A percentile compares a stretch with the other conserved stretches of the same genome.
Evolutionary conservation across 1,140 invertebrate genomes (phyloP).

Genomic region (Cepaea nemoralis): DNA sequence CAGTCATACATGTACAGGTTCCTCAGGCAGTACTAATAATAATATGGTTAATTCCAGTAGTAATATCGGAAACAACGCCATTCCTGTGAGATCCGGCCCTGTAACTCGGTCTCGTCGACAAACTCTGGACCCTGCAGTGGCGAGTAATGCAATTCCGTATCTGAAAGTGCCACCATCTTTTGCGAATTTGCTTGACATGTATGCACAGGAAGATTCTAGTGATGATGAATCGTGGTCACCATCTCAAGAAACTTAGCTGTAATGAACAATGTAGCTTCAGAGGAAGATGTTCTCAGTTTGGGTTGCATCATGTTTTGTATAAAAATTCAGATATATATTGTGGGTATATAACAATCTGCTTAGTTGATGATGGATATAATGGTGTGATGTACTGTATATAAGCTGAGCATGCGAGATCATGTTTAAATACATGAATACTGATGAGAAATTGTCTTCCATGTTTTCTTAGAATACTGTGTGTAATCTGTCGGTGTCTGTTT

Average conservation of each 20-base stretch:
- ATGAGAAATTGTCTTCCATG: too few species aligned
- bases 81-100: not conserved
- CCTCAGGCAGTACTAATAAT: not conserved
- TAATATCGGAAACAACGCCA: not conserved
- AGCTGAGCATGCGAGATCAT: too few species aligned
- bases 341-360: too few species aligned
- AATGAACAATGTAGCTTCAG: too few species aligned
- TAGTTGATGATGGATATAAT: too few species aligned
- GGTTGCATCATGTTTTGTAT: too few species aligned
- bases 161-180: slow-evolving; percentile 8
- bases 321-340: too few species aligned
- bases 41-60: not conserved
- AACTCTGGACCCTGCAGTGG: not conserved
- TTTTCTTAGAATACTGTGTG: too few species aligned
- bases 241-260: not conserved
- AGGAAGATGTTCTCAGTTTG: too few species aligned
- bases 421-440: too few species aligned
- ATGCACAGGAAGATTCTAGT: slow-evolving; percentile 19
- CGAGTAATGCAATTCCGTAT: not conserved
- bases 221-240: slow-evolving; percentile 28
- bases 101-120: not conserved
- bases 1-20: not conserved
- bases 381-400: too few species aligned
- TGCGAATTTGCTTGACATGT: slow-evolving; percentile 13
- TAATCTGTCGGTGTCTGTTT: too few species aligned